These are phyloP conservation scores for Neotoma lepida DNA, from an alignment of 2,113 vertebrate genomes.

Conservation along the genomic window DNA sequence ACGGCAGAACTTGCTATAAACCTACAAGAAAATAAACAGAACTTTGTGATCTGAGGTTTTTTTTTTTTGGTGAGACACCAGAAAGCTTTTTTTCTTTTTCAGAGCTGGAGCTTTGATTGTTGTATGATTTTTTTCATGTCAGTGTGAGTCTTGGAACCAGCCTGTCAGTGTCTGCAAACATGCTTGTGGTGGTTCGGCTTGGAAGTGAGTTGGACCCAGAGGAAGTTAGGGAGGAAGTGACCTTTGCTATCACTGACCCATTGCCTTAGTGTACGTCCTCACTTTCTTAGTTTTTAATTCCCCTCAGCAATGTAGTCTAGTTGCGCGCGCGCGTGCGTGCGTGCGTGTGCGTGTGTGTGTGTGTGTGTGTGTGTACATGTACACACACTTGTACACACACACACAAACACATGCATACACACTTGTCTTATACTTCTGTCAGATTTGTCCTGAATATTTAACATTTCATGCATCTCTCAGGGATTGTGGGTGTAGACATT, in stretches of 20 bases:
- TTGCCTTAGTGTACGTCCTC: not conserved
- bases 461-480: not conserved
- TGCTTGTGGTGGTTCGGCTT: not conserved
- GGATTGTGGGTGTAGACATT: not conserved
- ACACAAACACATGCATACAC: too few species aligned
- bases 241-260: not conserved
- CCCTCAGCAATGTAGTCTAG: not conserved
- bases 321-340: too few species aligned
- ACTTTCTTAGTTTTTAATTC: not conserved
- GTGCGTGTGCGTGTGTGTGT: too few species aligned
- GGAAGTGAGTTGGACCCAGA: not conserved
- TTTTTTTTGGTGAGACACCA: not conserved
- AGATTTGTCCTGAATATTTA: not conserved
- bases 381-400: too few species aligned
- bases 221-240: not conserved
- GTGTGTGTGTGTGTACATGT: too few species aligned
- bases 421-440: not conserved
- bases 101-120: not conserved
- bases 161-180: not conserved
- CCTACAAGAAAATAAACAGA: not conserved
- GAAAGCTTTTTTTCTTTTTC: not conserved
- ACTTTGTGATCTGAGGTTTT: not conserved
- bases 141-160: not conserved
- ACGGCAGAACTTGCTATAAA: not conserved
- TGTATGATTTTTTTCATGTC: not conserved